Conservation (phyloP, 2,797 vertebrate genomes). For the Takifugu rubripes region DNA sequence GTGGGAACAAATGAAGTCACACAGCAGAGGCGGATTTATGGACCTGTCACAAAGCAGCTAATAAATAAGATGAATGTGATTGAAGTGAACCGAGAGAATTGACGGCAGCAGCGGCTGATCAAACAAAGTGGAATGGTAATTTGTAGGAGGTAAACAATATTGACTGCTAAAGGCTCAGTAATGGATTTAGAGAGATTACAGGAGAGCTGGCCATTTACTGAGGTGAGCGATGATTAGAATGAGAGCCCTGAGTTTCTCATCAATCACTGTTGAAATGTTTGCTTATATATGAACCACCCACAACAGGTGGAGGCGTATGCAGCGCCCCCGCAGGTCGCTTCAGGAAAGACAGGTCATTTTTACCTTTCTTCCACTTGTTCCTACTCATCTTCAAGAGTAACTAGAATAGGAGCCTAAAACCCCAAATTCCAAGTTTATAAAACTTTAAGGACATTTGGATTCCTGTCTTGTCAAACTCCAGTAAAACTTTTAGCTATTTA, state of each 20-base stretch:
- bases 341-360: too few species aligned
- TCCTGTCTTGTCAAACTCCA: not conserved
- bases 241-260: not conserved
- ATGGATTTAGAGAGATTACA: conserved; percentile 31
- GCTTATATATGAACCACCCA: not conserved
- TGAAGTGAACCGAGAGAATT: conserved; percentile 1
- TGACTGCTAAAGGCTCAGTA: conserved; percentile 23
- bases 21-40: conserved; percentile 18
- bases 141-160: conserved; percentile 23
- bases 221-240: not conserved
- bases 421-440: too few species aligned
- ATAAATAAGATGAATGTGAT: conserved; percentile 14
- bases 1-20: not conserved
- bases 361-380: too few species aligned
- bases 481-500: not conserved
- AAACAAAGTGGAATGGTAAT: conserved; percentile 18
- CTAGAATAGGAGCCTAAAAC: too few species aligned
- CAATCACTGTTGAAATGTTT: not conserved
- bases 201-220: conserved; percentile 17
- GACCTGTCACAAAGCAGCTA: conserved; percentile 14
- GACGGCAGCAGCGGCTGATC: conserved; percentile 10
- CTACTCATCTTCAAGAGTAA: too few species aligned
- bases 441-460: too few species aligned
- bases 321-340: too few species aligned
- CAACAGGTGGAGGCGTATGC: too few species aligned